A percentile compares a stretch with the other conserved stretches of the same genome.
Evolutionary conservation across 2,113 vertebrate genomes (phyloP).

Genomic region (Notarius quadriscutis): DNA sequence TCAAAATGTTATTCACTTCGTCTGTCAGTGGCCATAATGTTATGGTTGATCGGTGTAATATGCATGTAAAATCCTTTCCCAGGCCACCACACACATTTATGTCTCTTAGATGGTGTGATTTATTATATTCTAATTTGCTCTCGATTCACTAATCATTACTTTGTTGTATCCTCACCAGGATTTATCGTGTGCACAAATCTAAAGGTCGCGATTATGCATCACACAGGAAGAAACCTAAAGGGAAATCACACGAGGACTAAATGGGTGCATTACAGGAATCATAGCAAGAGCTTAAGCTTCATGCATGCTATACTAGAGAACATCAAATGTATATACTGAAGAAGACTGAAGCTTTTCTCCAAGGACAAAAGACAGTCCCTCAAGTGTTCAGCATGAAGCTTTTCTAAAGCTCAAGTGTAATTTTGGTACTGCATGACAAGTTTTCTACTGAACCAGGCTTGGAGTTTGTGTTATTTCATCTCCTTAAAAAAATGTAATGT

Average conservation of each 20-base stretch:
- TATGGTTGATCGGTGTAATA: no score
- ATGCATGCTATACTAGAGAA: conserved; percentile 39
- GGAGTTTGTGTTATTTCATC: background rate
- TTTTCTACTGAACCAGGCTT: background rate
- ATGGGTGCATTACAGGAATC: background rate
- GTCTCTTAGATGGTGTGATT: background rate
- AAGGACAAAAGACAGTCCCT: background rate
- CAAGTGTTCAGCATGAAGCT: background rate
- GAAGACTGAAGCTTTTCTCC: background rate
- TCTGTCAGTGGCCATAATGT: no score
- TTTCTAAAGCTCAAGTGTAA: conserved; percentile 13
- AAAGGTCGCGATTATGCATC: conserved; percentile 84
- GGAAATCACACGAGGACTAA: conserved; percentile 73
- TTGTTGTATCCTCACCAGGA: conserved; percentile 67
- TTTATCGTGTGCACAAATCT: conserved; percentile 83
- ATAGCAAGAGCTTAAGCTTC: background rate
- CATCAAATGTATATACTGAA: conserved; percentile 10
- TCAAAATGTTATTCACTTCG: no score
- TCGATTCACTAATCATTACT: background rate
- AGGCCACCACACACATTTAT: background rate
- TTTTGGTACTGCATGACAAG: conserved; percentile 32
- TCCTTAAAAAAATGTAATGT: background rate
- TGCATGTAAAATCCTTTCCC: background rate
- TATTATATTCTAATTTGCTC: background rate
- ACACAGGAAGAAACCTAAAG: conserved; percentile 80